Base-by-base conservation (phyloP, 37 sponge, comb jelly and placozoan species). In the Corticium candelabrum region DNA sequence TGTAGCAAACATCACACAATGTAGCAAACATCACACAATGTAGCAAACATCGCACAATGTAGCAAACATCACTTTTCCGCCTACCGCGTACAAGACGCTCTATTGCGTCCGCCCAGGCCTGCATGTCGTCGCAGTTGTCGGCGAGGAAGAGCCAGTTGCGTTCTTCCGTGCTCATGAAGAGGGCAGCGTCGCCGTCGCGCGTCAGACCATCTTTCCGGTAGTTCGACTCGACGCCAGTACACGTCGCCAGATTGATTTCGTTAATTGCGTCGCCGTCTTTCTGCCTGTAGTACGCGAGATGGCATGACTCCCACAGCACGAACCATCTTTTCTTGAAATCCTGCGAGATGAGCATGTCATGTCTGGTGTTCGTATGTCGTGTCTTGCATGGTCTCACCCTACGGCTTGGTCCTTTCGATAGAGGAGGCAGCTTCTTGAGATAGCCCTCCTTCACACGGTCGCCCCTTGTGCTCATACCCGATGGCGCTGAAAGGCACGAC, bases 261-360 rank as follows among this genome's bases (percentile, higher is more conserved):
- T 50, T 50, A 27, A 50, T 50, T 11, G 21, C 15, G 11, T 50
- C 21, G 11, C 62, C 15, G 15, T 27, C 21, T 11, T 21, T 11
- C 62, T 50, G 15, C 15, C 21, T 50, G 62, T 50, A 50, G 62
- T 50, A 50, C 15, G 62, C 62, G 62, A 50, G 62, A 50, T 50
- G 62, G 62, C 62, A 50, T 21, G 62, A 50, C 21, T 50, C 62
- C 62, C 62, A 50, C 62, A 50, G 62, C 21, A 50, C 62, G 62
- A 50, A 21, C 62, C 62, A 50, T 11, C 62, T 11, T 21, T 21
- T 11, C 62, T 50, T 50, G 62, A 50, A 21, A 50, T 21, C 11
- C 62, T 50, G 62, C 62, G 11, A 11, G 21, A 50, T 21, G 21
- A 50, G 21, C 11, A 21, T 21, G 62, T 11, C 62, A 21, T n/a